A percentile compares a stretch with the other conserved stretches of the same genome.
Evolutionary conservation across 1,140 invertebrate species (phyloP).

Genomic region (Trachymyrmex cornetzi): DNA sequence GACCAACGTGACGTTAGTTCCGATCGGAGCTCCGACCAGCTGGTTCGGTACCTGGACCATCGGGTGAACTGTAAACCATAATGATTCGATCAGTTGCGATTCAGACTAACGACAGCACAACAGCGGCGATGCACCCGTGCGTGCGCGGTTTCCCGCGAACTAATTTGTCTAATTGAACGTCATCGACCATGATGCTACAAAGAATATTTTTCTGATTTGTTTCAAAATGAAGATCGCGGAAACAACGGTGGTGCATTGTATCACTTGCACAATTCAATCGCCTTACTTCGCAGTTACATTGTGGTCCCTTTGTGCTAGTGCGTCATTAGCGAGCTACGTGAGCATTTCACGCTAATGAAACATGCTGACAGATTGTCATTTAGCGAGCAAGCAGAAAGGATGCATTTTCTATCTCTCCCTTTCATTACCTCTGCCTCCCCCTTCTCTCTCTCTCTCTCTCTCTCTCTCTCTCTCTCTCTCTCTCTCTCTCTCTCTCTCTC

Average conservation of each 20-base stretch:
- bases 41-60: slow-evolving; percentile 94
- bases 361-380: slow-evolving; percentile 71
- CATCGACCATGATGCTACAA: slow-evolving; percentile 24
- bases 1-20: slow-evolving; percentile 93
- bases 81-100: slow-evolving; percentile 67
- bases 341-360: slow-evolving; percentile 72
- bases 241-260: slow-evolving; percentile 16
- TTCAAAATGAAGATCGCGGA: slow-evolving; percentile 12
- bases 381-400: slow-evolving; percentile 36
- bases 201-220: slow-evolving; percentile 42
- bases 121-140: background rate
- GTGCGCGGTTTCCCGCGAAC: slow-evolving; percentile 18
- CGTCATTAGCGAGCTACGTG: slow-evolving; percentile 58
- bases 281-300: slow-evolving; percentile 60
- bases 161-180: slow-evolving; percentile 60
- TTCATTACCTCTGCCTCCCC: background rate
- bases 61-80: slow-evolving; percentile 91
- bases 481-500: slow-evolving; percentile 6
- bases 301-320: slow-evolving; percentile 56
- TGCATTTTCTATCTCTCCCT: slow-evolving; percentile 5
- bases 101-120: slow-evolving; percentile 1
- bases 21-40: slow-evolving; percentile 93
- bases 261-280: slow-evolving; percentile 57
- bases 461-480: background rate
- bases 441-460: background rate